Base-by-base conservation (phyloP, 2,113 vertebrate species). In the Delphinus delphis region DNA sequence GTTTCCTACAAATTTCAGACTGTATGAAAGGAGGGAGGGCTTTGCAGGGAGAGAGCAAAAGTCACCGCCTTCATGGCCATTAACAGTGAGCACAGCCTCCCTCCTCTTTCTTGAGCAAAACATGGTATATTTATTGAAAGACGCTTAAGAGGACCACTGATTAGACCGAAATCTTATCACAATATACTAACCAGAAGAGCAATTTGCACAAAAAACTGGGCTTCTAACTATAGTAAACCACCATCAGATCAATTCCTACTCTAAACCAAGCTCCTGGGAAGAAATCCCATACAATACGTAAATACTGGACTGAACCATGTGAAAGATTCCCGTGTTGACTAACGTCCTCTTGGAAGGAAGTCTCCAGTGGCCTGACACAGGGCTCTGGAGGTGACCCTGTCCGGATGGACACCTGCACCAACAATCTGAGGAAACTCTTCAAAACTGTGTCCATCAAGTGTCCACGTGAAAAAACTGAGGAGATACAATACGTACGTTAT, bases 251-350 rank as follows among this genome's bases (percentile, higher is more conserved):
- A 18, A 31, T 23, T 65, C 44, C 33, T 18, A 18, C 5, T 73
- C 73, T 44, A 47, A 41, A 14, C n/a, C 18, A 1, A 25, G 38
- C 33, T 38, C 44, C 67, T 44, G 7, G 26, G 63, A 47, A 17
- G 28, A 47, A 70, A 36, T 10, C 33, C 20, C 36, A 13, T 8
- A 7, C 0, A 2, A 26, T 8, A 3, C 13, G 2, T 3, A 2
- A n/a, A 26, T 2, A 12, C 33, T 0, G 20, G 67, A 1, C 47
- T 23, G 50, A 7, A 2, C n/a, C 1, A 0, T 18, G 36, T 3
- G 13, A 62, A 11, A 28, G 31, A 3, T 5, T 10, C 47, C 1
- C 1, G 0, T 2, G 33, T 4, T 28, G 65, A 12, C 3, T 1
- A 17, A 4, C 1, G 20, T 15, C 6, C 5, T n/a, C 36, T 65